A percentile compares a stretch with the other conserved stretches of the same genome.
Evolutionary conservation across 2,888 invertebrate species (phyloP).

Genomic region (Chalcis sispes): DNA sequence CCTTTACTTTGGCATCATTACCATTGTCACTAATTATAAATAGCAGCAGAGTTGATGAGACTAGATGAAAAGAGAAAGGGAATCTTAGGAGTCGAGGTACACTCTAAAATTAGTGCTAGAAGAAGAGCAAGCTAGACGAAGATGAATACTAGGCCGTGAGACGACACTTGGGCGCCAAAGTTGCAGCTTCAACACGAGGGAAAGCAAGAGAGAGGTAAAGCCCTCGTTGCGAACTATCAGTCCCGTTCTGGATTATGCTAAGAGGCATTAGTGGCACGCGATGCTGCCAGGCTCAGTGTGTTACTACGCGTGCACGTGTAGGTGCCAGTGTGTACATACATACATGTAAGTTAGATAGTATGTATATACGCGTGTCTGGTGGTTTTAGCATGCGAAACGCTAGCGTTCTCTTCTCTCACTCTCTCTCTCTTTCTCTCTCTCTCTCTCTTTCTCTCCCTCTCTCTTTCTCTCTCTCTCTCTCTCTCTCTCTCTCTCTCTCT

Average conservation of each 20-base stretch:
- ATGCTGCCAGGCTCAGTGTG: conserved; percentile 42
- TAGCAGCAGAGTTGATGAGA: background rate
- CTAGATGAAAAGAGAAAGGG: background rate
- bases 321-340: background rate
- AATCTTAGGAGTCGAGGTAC: background rate
- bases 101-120: conserved; percentile 22
- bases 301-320: background rate
- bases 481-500: background rate
- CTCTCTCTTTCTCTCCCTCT: background rate
- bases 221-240: conserved; percentile 47
- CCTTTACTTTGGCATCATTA: background rate
- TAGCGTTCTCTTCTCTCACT: background rate
- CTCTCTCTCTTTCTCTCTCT: background rate
- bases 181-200: background rate
- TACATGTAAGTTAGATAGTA: conserved; percentile 7
- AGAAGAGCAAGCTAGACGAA: conserved; percentile 9
- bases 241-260: conserved; percentile 50
- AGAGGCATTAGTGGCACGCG: conserved; percentile 52
- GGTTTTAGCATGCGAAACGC: conserved; percentile 29
- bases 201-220: conserved; percentile 7
- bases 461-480: background rate
- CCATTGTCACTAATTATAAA: conserved; percentile 20
- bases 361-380: background rate
- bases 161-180: too few species aligned
- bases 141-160: conserved; percentile 12